These are phyloP conservation scores for Phasianus colchicus DNA, from an alignment of 2,113 vertebrate genomes.

Conservation along the genomic window DNA sequence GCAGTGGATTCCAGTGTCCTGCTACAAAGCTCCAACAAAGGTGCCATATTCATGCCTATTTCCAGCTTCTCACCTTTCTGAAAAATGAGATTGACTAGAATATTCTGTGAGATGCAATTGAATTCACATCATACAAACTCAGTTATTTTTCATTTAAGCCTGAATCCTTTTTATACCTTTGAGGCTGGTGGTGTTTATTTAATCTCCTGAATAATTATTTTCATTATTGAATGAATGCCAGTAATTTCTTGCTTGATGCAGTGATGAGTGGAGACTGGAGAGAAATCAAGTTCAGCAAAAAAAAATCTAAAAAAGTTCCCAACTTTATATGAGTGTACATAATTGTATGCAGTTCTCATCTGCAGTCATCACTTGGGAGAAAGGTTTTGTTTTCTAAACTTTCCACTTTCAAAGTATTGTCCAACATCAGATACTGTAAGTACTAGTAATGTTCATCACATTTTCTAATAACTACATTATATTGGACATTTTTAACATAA, in stretches of 20 bases:
- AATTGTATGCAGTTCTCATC: neutral
- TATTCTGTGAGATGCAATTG: neutral
- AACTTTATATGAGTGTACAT: neutral
- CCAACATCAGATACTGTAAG: neutral
- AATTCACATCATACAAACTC: neutral
- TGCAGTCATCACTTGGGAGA: neutral
- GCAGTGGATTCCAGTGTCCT: slow-evolving; percentile 89
- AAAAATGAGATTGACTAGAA: neutral
- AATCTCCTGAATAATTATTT: neutral
- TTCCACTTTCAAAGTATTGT: neutral
- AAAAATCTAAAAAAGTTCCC: neutral
- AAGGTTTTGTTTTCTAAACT: neutral
- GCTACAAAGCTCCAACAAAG: slow-evolving; percentile 90
- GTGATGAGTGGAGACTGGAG: neutral
- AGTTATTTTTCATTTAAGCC: neutral
- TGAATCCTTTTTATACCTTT: neutral
- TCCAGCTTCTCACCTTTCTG: neutral
- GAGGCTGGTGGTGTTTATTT: neutral
- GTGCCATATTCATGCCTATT: slow-evolving; percentile 50
- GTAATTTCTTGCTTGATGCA: neutral
- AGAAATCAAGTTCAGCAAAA: neutral
- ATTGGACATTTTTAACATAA: neutral
- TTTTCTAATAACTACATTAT: neutral
- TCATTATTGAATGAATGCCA: neutral
- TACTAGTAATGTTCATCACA: neutral